A percentile compares a stretch with the other conserved stretches of the same genome.
Conservation (phyloP, 2,888 invertebrate genomes). For the Sinodicranocentrus sp. region DNA sequence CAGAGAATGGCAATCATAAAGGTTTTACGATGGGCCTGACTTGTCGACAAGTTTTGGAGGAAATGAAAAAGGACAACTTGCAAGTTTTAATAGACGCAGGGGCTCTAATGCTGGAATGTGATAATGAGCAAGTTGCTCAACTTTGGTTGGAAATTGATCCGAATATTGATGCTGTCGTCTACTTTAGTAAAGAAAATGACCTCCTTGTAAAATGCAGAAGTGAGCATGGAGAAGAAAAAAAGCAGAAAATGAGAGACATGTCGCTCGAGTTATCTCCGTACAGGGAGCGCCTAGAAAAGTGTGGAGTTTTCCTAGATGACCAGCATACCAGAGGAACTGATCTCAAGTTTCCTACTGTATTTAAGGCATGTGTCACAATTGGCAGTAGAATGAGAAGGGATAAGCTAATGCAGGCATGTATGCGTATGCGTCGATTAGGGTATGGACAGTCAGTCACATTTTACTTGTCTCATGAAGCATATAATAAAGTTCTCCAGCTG, state of each 20-base stretch:
- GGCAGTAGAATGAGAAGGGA: conserved; percentile 67
- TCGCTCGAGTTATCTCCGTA: conserved; percentile 66
- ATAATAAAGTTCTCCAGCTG: neutral
- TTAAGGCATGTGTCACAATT: conserved; percentile 64
- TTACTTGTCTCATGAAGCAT: conserved; percentile 66
- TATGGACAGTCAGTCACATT: conserved; percentile 66
- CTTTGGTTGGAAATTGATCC: conserved; percentile 64
- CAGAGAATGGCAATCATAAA: conserved; percentile 31
- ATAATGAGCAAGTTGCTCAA: conserved; percentile 71
- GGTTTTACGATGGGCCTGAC: neutral
- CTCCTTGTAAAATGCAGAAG: conserved; percentile 21
- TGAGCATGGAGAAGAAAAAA: conserved; percentile 41
- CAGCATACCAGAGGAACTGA: conserved; percentile 72
- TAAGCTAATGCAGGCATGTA: conserved; percentile 71
- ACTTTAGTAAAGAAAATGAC: conserved; percentile 36
- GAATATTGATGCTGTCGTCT: conserved; percentile 46
- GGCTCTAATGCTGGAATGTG: conserved; percentile 71
- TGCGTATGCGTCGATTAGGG: conserved; percentile 71
- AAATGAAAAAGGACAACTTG: conserved; percentile 19
- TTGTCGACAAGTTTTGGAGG: conserved; percentile 48
- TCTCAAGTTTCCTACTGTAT: conserved; percentile 61
- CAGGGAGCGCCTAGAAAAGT: conserved; percentile 47
- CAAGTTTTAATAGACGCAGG: conserved; percentile 67
- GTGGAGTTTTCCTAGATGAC: conserved; percentile 71
- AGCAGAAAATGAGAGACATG: conserved; percentile 23